Evolutionary conservation across 2,888 invertebrate genomes (phyloP).

Genomic region (Leptura quadrifasciata): DNA sequence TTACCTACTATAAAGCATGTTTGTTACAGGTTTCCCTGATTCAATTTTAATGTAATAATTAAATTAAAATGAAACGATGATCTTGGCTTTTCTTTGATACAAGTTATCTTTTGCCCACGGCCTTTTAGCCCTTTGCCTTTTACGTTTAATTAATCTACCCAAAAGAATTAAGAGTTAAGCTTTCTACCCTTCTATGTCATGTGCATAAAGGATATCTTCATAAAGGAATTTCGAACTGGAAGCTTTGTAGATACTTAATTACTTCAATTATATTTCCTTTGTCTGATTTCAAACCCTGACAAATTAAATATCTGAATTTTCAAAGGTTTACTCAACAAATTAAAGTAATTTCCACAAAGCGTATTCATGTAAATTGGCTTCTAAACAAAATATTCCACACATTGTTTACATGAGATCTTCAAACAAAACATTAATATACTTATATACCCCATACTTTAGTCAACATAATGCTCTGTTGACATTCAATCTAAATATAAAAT

Average conservation of each 20-base stretch:
- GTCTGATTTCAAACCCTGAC: neutral
- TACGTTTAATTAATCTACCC: constrained; percentile 1
- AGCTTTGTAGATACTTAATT: constrained; percentile 5
- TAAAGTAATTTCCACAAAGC: neutral
- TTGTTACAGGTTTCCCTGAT: neutral
- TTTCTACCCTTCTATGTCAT: constrained; percentile 1
- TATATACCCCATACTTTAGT: no score
- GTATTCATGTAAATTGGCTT: neutral
- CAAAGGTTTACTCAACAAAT: neutral
- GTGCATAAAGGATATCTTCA: neutral
- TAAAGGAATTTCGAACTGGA: neutral
- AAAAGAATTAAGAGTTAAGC: constrained; percentile 2
- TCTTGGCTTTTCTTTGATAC: constrained; percentile 4
- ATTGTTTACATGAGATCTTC: no score
- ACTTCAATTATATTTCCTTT: constrained; percentile 2
- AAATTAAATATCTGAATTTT: neutral
- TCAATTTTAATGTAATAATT: neutral
- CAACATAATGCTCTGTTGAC: no score
- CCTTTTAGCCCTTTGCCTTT: neutral
- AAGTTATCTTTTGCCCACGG: neutral
- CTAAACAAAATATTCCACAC: no score
- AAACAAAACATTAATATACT: no score
- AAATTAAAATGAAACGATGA: neutral
- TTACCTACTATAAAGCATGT: neutral
- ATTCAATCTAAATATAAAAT: no score